Base-by-base conservation (phyloP, 2,888 invertebrate genomes). In the Aradus depressus region DNA sequence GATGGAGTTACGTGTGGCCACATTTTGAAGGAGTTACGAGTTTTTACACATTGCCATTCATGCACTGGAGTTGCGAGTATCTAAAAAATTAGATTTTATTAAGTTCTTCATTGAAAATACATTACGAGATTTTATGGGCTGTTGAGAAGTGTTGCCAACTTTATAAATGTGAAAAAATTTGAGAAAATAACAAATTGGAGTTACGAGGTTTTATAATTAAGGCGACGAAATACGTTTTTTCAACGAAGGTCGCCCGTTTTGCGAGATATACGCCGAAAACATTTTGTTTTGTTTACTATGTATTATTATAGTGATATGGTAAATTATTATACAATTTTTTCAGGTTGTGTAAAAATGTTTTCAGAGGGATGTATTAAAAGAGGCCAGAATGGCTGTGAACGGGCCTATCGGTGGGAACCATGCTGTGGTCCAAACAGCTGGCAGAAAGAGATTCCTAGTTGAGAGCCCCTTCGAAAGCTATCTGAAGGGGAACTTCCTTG, bases 351-450 rank as follows among this genome's bases (percentile, higher is more conserved):
- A n/a, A n/a, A n/a, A n/a, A n/a, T 39, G 1, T 39, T 38, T 47
- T 18, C 37, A 47, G 47, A 47, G 47, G 26, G 19, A 28, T 47
- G 32, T 47, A 12, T 25, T 47, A 19, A 38, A 26, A 37, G 21
- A 47, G 21, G 47, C 37, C n/a, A 26, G 47, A 18, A 47, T 47
- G 44, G 54, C 54, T 5, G 56, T 57, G 10, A 47, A 52, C 42
- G 56, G 56, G 3, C 52, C 52, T 19, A 51, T 64, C 16, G 67
- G 62, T 61, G 54, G 68, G 62, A 61, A 59, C 51, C 60, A 63
- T 47, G 60, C 64, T 53, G 63, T 65, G 3, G 55, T 65, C 5
- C 64, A 66, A 56, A 60, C 53, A 49, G 62, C 62, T n/a, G 64
- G 64, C 4, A 51, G 43, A 6, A 54, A 57, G 8, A 61, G 58